Base-by-base conservation (phyloP, 2,113 vertebrate genomes). In the Toxotes chatareus region DNA sequence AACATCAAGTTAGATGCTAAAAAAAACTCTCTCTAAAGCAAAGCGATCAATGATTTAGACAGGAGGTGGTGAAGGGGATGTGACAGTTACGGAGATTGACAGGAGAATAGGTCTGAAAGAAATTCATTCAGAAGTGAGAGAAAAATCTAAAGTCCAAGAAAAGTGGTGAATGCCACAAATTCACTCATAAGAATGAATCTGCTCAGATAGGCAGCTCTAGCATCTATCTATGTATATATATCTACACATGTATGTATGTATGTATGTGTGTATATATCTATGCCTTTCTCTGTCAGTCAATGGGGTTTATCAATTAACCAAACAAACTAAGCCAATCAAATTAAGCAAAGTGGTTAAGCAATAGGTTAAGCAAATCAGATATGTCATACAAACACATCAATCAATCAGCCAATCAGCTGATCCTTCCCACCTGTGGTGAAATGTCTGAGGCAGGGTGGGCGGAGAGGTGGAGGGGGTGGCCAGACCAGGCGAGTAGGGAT, bases 401-500 rank as follows among this genome's bases (percentile, higher is more conserved):
- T 61, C 51, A n/a, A 32, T 6, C 31, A 21, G 10, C n/a, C 36
- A 68, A 11, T 46, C 46, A 44, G 27, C 9, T 21, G 2, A 53
- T 38, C 1, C 4, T 5, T 14, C 76, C 97, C 96, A 99, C 97
- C 97, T 98, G 90, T 93, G 93, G 95, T 97, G 97, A 97, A 97
- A 97, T 92, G 97, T 95, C 95, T 96, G 97, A 94, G 96, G 96
- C 94, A 97, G 97, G 88, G 95, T 96, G 89, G 97, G 97, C 1
- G 95, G 94, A 14, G 93, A 93, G 75, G 93, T 90, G 87, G 92
- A 89, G 77, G 97, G 96, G 57, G 96, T 96, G 85, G 66, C 96
- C 94, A 99, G 96, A 90, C 97, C 95, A 63, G 98, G 97, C 71
- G 97, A 96, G 92, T 98, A 97, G 51, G 98, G 97, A 89, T 99